These are phyloP conservation scores for Aphelinus atriplicis DNA, from an alignment of 1,140 invertebrate species.

Conservation along the genomic window DNA sequence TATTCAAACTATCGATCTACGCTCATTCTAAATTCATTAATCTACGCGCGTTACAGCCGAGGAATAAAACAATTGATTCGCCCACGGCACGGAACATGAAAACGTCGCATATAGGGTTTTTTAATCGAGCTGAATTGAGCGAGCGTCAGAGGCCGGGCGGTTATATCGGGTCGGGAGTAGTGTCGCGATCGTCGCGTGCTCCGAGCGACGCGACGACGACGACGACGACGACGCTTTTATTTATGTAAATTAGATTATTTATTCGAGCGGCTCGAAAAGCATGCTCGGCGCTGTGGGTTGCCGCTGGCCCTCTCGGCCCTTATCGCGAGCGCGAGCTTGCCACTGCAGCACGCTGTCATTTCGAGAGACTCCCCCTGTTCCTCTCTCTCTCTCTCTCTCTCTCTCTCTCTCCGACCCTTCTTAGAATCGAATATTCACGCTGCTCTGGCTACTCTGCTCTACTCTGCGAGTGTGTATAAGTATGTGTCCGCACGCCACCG, in stretches of 20 bases:
- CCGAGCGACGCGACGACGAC: background rate
- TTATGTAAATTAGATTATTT: slow-evolving; percentile 40
- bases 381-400: background rate
- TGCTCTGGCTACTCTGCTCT: background rate
- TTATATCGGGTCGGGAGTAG: too few relatives aligned
- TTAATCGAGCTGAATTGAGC: too few relatives aligned
- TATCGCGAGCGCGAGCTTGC: slow-evolving; percentile 5
- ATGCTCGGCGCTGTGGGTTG: slow-evolving; percentile 3
- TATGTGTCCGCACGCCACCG: too few relatives aligned
- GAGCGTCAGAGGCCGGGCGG: too few relatives aligned
- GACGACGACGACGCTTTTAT: slow-evolving; percentile 27
- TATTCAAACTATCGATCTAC: too few relatives aligned
- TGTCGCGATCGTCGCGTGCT: slow-evolving; percentile 9
- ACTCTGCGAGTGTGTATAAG: too few relatives aligned
- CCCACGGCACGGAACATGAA: too few relatives aligned
- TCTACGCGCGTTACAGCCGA: too few relatives aligned
- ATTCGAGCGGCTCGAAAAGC: slow-evolving; percentile 31
- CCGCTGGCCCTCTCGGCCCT: background rate
- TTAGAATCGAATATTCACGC: slow-evolving; percentile 37
- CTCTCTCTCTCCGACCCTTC: slow-evolving; percentile 9
- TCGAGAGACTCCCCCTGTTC: slow-evolving; percentile 29
- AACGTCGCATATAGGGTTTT: too few relatives aligned
- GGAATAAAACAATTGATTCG: too few relatives aligned
- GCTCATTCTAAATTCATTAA: too few relatives aligned
- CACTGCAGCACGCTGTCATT: slow-evolving; percentile 31